Evolutionary conservation across 2,797 vertebrate genomes (phyloP), one percentile per base, ranked within the genome.

Genomic region (Antennarius maculatus): DNA sequence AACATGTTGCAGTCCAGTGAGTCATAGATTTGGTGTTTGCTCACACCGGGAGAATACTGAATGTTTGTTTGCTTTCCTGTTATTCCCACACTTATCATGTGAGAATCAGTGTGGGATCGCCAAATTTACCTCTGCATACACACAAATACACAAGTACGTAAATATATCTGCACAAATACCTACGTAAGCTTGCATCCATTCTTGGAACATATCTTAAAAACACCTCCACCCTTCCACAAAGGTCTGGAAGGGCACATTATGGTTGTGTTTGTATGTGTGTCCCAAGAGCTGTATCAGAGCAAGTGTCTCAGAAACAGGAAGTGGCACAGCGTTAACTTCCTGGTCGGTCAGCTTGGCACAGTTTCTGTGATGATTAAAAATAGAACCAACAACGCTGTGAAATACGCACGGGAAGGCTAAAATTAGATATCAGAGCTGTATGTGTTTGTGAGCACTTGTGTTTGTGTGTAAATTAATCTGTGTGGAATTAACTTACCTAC

Each of bases 21-120:
- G 39, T 15, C 2, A 49, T 34, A 29, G 4, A 11, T 13, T 15
- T 17, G 15, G 12, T 23, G 7, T 60, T 29, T 48, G 52, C 43
- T 53, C 54, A 80, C 74, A 70, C 69, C 61, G 47, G 31, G 41
- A 67, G 73, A 77, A 81, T 54, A 41, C 66, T 41, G 37, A 54
- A 39, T 14, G 53, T 4, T 51, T 77, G 80, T 75, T 84, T 84
- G 56, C 69, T 72, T 92, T 91, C 91, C 91, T 93, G 90, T 92
- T 92, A 89, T 64, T 29, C 52, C 17, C 39, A 42, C 54, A 71
- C 48, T 68, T 58, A 71, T 70, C 72, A 82, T 18, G 61, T 69
- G 50, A 80, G 29, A 60, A 70, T 75, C 69, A 70, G 23, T 23
- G 23, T 23, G 23, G 23, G 23, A 23, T 23, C 23, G 23, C 23